Evolutionary conservation across 2,797 vertebrate species (phyloP).

Genomic region (Molossus molossus): DNA sequence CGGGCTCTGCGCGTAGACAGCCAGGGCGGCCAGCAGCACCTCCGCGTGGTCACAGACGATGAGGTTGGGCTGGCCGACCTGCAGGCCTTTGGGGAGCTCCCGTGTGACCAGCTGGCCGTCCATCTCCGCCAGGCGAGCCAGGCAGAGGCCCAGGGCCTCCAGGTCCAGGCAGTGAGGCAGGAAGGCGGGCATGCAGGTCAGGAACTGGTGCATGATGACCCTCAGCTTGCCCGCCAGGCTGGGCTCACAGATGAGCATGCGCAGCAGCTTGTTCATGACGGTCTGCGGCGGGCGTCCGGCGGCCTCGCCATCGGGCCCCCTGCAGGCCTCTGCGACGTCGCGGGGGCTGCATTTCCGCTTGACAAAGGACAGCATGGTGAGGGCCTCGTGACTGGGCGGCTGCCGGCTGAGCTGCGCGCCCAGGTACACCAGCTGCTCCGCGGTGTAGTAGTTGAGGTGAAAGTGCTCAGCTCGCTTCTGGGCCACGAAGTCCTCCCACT

Average conservation of each 20-base stretch:
- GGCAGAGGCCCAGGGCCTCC: constrained; percentile 91
- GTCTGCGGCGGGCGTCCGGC: accelerated
- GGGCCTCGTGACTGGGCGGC: constrained; percentile 87
- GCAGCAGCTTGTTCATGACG: accelerated
- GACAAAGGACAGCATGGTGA: constrained; percentile 96
- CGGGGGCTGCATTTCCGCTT: constrained; percentile 89
- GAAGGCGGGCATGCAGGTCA: constrained; percentile 91
- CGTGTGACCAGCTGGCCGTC: constrained; percentile 83
- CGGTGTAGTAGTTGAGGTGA: constrained; percentile 97
- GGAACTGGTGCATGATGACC: constrained; percentile 92
- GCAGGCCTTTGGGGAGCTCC: constrained; percentile 91
- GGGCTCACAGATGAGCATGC: background rate
- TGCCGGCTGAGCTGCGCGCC: constrained; percentile 90
- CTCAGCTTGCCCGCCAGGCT: constrained; percentile 79
- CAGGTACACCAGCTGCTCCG: constrained; percentile 96
- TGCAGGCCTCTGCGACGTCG: constrained; percentile 86
- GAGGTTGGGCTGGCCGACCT: constrained; percentile 93
- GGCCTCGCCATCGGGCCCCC: accelerated
- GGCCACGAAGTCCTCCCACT: constrained; percentile 94
- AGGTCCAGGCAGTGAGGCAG: constrained; percentile 93
- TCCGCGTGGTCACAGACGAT: constrained; percentile 93
- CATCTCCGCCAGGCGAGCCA: constrained; percentile 87
- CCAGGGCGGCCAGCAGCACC: constrained; percentile 93
- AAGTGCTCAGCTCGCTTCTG: constrained; percentile 92
- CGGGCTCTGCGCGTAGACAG: constrained; percentile 94